Evolutionary conservation across 2,888 invertebrate species (phyloP).

Genomic region (Stenchaetothrips biformis): DNA sequence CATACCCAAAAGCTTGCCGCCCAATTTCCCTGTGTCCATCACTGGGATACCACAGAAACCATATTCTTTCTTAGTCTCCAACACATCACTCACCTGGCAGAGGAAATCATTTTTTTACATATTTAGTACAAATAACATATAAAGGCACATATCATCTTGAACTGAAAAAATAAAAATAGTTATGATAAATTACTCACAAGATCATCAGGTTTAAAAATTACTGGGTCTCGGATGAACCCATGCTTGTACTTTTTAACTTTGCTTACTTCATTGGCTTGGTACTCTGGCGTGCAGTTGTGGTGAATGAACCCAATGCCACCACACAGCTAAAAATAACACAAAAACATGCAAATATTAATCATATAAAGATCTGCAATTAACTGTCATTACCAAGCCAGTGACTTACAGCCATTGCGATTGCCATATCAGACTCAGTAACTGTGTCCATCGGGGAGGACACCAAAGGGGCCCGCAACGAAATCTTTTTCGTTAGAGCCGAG

Average conservation of each 20-base stretch:
- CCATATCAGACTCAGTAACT: conserved; percentile 98
- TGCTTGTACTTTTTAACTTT: conserved; percentile 99
- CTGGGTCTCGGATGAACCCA: conserved; percentile 95
- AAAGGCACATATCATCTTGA: too few relatives aligned
- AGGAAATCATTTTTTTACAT: not conserved
- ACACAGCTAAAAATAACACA: conserved; percentile 58
- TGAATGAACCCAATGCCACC: conserved; percentile 98
- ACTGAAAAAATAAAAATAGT: not conserved
- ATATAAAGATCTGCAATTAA: conserved; percentile 29
- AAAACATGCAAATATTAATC: conserved; percentile 28
- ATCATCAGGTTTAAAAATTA: conserved; percentile 85
- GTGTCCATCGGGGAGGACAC: conserved; percentile 99
- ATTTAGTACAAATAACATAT: too few relatives aligned
- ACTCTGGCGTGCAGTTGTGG: conserved; percentile 90
- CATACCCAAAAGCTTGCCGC: conserved; percentile 91
- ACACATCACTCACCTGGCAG: conserved; percentile 69
- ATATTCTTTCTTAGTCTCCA: conserved; percentile 80
- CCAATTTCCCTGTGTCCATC: conserved; percentile 89
- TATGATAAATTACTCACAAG: conserved; percentile 51
- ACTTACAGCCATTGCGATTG: conserved; percentile 93
- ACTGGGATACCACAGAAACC: conserved; percentile 97
- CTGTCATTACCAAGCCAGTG: conserved; percentile 8
- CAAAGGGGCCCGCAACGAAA: conserved; percentile 83
- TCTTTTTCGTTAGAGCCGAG: conserved; percentile 85
- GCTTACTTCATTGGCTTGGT: conserved; percentile 90